phyloP scores from a whole-genome alignment of 2,113 vertebrate species.

The Sander lucioperca region DNA sequence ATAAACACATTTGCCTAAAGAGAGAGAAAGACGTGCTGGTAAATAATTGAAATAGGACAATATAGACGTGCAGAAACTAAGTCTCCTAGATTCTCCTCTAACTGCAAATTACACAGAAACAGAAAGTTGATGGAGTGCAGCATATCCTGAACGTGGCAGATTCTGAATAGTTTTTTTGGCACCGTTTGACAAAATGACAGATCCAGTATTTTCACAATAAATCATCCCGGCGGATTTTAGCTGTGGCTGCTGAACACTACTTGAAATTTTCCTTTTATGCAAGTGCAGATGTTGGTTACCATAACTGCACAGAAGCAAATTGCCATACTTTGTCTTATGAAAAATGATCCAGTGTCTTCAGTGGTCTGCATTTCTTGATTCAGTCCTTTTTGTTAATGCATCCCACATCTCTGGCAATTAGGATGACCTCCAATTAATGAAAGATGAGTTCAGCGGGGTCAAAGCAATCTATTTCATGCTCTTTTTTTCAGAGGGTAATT shows the following conservation, averaged over 20 bases:
- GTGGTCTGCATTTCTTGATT: conserved; percentile 56
- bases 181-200: conserved; percentile 64
- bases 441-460: conserved; percentile 78
- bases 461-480: conserved; percentile 80
- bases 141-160: conserved; percentile 32
- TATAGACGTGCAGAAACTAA: conserved; percentile 16
- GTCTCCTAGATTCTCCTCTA: conserved; percentile 36
- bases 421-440: conserved; percentile 81
- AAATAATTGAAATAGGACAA: conserved; percentile 44
- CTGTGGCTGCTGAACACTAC: conserved; percentile 41
- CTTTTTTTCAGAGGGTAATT: conserved; percentile 77
- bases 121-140: conserved; percentile 51
- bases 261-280: conserved; percentile 42
- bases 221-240: conserved; percentile 57
- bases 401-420: conserved; percentile 76
- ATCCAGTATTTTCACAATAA: conserved; percentile 59
- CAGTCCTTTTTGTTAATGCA: conserved; percentile 69
- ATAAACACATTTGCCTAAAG: conserved; percentile 22
- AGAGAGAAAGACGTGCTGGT: background rate
- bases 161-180: conserved; percentile 60
- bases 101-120: conserved; percentile 51
- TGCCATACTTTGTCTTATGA: conserved; percentile 52
- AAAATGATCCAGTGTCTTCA: conserved; percentile 60
- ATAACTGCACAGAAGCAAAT: conserved; percentile 44
- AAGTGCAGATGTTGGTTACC: conserved; percentile 59